Evolutionary conservation across 2,888 invertebrate species (phyloP), one percentile per base, ranked within the genome.

Genomic region (Hylaea fasciaria): DNA sequence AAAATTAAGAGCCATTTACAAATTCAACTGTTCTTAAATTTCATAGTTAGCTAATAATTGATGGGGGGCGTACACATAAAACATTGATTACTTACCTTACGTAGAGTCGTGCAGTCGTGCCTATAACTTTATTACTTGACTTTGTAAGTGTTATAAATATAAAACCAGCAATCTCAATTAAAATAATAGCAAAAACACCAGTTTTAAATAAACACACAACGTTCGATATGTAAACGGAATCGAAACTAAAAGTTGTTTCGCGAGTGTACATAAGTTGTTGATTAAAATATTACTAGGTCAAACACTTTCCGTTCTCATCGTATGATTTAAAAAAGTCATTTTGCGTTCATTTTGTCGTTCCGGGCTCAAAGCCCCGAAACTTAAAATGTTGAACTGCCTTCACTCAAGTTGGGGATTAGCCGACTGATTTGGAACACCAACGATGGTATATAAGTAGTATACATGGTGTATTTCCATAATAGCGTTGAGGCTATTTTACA

Each of bases 231-330:
- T 66, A 75, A 73, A 65, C 68, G 65, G 69, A 67, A 69, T 54
- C 69, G 60, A 75, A 71, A 73, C 72, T 64, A 71, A 78, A 77
- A 79, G 80, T 71, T 57, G 81, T 77, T 78, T 70, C 62, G 61
- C 75, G 62, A 75, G 72, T 70, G 70, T 69, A 68, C 68, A 64
- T 61, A 69, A 68, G 39, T 11, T 64, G 71, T 70, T 76, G 66
- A 76, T 80, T 77, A 76, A 22, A 81, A 82, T 81, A 83, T 79
- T 83, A 82, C 78, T 81, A 72, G 84, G 85, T 83, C 81, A 81
- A 72, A 75, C 74, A 72, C 78, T 80, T 81, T 85, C 83, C 85
- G 78, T 81, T 80, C 79, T 71, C 81, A 82, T 78, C 74, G 65
- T 53, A 66, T 71, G 69, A 70, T 67, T 64, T 68, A 46, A 51